Base-by-base conservation (phyloP, 30 jellyfish, hydroid and myxozoan genomes). In the Aurelia sp. region DNA sequence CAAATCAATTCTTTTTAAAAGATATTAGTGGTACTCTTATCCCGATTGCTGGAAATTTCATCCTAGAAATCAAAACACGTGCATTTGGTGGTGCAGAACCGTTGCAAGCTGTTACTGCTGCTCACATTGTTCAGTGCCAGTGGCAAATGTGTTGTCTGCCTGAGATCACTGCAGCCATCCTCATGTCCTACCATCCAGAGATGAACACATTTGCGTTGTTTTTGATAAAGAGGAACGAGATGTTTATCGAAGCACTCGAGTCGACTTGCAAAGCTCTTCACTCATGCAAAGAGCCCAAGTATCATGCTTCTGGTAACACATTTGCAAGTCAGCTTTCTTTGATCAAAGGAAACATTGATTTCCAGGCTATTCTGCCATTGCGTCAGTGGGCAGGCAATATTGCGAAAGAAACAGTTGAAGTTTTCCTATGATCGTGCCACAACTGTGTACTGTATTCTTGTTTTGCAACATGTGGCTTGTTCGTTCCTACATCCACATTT, bases 81-180 rank as follows among this genome's bases (percentile, higher is more conserved):
- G 77, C 77, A 33, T n/a, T n/a, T 21, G 77, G 77, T 17, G 51
- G 77, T 66, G 18, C 51, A n/a, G 11, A 66, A 21, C 77, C 59
- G 51, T 47, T 66, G 33, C 21, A n/a, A 66, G 19, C 41, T 47
- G 44, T 66, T 6, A 66, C 44, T 30, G 77, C 51, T 6, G 44
- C 77, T n/a, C 77, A 66, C 18, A 17, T 66, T 27, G 50, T 5
- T n/a, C 77, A 66, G 44, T 66, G 77, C 51, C 77, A 30, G 44
- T 30, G 44, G 51, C 77, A 66, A 66, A 66, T 66, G 21, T 66
- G 77, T 66, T 66, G 77, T 30, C 6, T 66, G 50, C 77, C 77
- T n/a, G 77, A 66, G 51, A n/a, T 66, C 51, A 21, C 33, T 0
- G 77, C 77, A n/a, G 77, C 77, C 11, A 21, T 66, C 44, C 51